Conservation (phyloP, 1,140 invertebrate genomes). For the Hylaeus anthracinus region DNA sequence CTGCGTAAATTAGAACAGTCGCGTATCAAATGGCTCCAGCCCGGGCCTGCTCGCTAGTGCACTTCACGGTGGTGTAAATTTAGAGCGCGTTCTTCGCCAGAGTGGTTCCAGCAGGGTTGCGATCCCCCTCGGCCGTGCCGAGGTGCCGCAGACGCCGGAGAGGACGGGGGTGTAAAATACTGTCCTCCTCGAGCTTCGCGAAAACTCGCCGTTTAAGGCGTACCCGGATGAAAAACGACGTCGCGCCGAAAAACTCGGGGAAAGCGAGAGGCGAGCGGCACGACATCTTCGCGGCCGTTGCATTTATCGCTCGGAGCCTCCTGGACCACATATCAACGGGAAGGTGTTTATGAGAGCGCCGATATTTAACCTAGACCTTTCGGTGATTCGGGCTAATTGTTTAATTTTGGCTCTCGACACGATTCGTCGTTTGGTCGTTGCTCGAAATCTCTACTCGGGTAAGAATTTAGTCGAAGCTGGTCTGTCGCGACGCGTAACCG, state of each 20-base stretch:
- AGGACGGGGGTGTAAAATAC: constrained; percentile 35
- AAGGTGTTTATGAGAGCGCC: no score
- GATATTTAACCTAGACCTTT: no score
- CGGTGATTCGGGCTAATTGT: no score
- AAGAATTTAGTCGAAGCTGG: no score
- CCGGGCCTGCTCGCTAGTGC: constrained; percentile 16
- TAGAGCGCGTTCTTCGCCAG: constrained; percentile 39
- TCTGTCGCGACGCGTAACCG: constrained; percentile 2
- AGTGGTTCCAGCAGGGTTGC: constrained; percentile 39
- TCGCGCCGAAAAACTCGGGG: neutral
- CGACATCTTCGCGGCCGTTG: neutral
- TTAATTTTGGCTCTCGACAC: no score
- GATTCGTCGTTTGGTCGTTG: neutral
- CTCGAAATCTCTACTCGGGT: no score
- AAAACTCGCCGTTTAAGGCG: constrained; percentile 38
- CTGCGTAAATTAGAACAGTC: constrained; percentile 27
- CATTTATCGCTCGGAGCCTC: no score
- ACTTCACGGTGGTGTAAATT: constrained; percentile 53
- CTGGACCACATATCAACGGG: no score
- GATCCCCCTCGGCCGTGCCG: constrained; percentile 14
- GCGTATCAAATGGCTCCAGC: constrained; percentile 31
- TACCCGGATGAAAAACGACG: neutral
- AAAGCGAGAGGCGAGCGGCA: neutral
- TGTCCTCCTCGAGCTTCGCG: constrained; percentile 30
- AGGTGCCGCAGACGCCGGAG: constrained; percentile 9